Evolutionary conservation across 2,797 vertebrate genomes (phyloP).

Genomic region (Ctenosaura bakeri): DNA sequence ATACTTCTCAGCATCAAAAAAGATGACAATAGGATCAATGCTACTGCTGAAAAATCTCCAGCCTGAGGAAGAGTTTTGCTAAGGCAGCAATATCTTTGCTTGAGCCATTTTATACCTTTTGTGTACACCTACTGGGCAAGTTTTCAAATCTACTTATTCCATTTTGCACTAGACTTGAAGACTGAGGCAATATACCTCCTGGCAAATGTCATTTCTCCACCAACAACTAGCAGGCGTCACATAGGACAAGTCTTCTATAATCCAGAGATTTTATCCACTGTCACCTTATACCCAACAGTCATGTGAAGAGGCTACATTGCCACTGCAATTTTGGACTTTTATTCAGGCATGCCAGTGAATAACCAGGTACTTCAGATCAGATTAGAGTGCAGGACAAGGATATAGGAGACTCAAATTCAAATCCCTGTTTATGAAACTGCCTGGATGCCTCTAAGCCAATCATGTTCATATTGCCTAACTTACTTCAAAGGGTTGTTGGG

Average conservation of each 20-base stretch:
- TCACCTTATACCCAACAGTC: neutral
- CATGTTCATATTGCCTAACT: neutral
- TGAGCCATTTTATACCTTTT: neutral
- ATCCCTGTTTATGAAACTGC: neutral
- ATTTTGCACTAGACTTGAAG: neutral
- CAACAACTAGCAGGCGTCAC: neutral
- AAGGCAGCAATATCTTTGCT: neutral
- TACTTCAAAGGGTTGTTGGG: neutral
- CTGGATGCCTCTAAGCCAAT: neutral
- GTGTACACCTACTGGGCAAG: neutral
- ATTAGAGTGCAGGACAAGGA: neutral
- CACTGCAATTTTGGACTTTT: too few relatives aligned
- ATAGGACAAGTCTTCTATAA: neutral
- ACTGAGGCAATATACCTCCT: neutral
- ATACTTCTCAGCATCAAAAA: neutral
- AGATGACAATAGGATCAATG: conserved; percentile 2
- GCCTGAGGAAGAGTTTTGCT: neutral
- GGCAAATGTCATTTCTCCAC: neutral
- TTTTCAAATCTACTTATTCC: neutral
- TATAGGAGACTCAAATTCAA: neutral
- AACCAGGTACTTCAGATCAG: neutral
- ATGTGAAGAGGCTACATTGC: neutral
- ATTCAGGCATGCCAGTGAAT: neutral
- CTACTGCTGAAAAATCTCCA: neutral
- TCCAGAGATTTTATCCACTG: neutral